Evolutionary conservation across 2,888 invertebrate species (phyloP).

Genomic region (Drosophila ezoana): DNA sequence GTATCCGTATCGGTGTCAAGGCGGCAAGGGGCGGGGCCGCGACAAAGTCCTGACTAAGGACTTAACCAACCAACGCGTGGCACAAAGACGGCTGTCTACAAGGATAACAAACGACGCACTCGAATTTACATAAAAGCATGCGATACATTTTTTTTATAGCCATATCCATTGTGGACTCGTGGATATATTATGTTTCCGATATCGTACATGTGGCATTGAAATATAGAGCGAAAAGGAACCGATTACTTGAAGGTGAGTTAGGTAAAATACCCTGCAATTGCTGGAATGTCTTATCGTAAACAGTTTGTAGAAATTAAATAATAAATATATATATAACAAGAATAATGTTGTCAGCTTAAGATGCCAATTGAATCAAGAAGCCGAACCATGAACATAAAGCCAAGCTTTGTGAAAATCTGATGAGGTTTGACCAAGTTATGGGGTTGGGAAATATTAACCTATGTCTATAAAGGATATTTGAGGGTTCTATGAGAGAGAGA

Average conservation of each 20-base stretch:
- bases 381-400: too few species aligned
- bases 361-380: too few species aligned
- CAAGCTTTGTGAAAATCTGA: too few species aligned
- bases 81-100: constrained; percentile 13
- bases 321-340: background rate
- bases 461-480: too few species aligned
- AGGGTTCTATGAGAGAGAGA: too few species aligned
- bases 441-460: too few species aligned
- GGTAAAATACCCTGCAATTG: background rate
- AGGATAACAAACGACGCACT: constrained; percentile 1
- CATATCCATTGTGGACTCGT: constrained; percentile 8
- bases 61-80: constrained; percentile 16
- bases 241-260: background rate
- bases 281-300: background rate
- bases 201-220: background rate
- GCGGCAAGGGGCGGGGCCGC: background rate
- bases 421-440: too few species aligned
- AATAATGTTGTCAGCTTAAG: too few species aligned
- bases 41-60: constrained; percentile 8
- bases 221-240: background rate
- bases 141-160: constrained; percentile 11
- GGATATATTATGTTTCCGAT: background rate
- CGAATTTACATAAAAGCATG: constrained; percentile 3
- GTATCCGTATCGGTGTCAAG: constrained; percentile 45
- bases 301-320: background rate